Base-by-base conservation (phyloP, 2,888 invertebrate species). In the Acronicta aceris region DNA sequence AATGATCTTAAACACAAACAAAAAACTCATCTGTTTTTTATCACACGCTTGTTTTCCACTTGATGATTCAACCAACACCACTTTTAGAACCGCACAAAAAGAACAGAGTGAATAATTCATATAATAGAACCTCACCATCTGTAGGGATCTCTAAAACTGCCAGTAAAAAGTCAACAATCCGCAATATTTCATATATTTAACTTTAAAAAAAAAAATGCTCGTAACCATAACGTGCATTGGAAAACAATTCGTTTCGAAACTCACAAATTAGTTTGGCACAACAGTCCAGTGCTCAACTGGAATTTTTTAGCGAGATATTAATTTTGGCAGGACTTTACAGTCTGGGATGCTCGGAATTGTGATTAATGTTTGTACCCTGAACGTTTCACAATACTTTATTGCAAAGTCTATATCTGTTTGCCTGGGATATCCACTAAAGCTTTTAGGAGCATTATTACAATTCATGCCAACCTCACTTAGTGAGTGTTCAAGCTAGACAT, bases 201-300 rank as follows among this genome's bases (percentile, higher is more conserved):
- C n/a, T 12, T 33, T 2, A 40, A 46, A 49, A 67, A 46, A 49
- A 67, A 76, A 76, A 69, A 46, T 40, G 40, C 54, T 42, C 17
- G 56, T 27, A 43, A 62, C 41, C 65, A 60, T 59, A 65, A 67
- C 58, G 52, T 61, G 33, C 59, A 76, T 77, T 62, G 71, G 54
- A 72, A 78, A 81, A 76, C 76, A 70, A 80, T 81, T 81, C 70
- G 69, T 74, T 74, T 40, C 48, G 54, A 56, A 67, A 65, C 61
- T 66, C 68, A 52, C 55, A 72, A 81, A 82, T 82, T 78, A 78
- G 77, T 81, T 81, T 48, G 25, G 42, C 77, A 77, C 76, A 71
- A 76, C 70, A 72, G 60, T 72, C 59, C 60, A 41, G 63, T 58
- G 63, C 66, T 65, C 63, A 40, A 58, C 52, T 56, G 56, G 47